A percentile compares a stretch with the other conserved stretches of the same genome.
Evolutionary conservation across 2,797 vertebrate species (phyloP).

Genomic region (Telmatherina bonti): DNA sequence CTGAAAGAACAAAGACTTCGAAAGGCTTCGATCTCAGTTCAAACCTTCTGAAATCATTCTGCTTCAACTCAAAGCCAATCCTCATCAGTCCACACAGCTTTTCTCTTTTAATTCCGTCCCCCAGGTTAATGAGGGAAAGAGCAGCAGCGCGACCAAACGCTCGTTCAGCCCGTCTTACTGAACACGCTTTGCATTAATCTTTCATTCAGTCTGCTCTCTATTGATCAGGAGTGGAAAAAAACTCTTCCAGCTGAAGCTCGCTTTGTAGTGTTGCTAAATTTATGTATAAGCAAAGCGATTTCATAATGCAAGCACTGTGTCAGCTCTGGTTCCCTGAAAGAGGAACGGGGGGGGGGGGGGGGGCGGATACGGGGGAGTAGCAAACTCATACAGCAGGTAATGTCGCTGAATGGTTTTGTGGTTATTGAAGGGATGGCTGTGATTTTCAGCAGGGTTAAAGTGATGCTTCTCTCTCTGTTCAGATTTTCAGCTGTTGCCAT

Average conservation of each 20-base stretch:
- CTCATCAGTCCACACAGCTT: conserved; percentile 40
- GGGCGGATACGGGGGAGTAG: conserved; percentile 38
- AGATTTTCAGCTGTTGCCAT: conserved; percentile 69
- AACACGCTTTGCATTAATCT: conserved; percentile 66
- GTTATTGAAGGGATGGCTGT: conserved; percentile 53
- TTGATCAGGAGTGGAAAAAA: conserved; percentile 42
- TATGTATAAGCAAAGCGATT: conserved; percentile 42
- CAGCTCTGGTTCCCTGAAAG: conserved; percentile 31
- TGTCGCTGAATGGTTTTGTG: conserved; percentile 49
- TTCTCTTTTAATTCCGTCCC: conserved; percentile 57
- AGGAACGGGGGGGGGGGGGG: conserved; percentile 1
- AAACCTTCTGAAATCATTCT: background rate
- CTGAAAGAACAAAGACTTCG: background rate
- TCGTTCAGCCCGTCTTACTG: conserved; percentile 40
- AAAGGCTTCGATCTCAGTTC: background rate
- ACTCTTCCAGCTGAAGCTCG: conserved; percentile 28
- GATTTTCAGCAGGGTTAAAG: conserved; percentile 64
- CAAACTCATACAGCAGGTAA: conserved; percentile 43
- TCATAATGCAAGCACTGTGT: conserved; percentile 38
- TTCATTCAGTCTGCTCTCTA: conserved; percentile 33
- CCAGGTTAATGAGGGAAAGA: conserved; percentile 50
- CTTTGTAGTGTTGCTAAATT: conserved; percentile 52
- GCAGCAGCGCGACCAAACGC: conserved; percentile 34
- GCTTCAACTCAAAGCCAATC: conserved; percentile 41
- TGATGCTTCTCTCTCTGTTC: conserved; percentile 49